Conservation (phyloP, 2,888 invertebrate species). For the Parasteatoda lunata region DNA sequence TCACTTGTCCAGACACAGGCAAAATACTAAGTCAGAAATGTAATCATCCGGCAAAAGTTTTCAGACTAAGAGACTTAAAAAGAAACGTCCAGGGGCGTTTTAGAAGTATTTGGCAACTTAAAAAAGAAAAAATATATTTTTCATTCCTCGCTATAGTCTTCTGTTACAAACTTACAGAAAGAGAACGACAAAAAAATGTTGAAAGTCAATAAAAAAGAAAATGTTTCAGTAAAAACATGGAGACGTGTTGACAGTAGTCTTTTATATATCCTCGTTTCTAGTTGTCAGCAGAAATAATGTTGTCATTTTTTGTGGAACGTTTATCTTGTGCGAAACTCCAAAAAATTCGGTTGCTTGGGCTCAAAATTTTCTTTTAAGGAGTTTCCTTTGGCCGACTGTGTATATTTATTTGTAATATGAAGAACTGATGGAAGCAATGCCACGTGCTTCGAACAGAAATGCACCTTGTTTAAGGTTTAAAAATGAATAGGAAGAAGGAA, state of each 20-base stretch:
- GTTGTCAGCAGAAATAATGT: constrained; percentile 61
- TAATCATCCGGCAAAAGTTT: constrained; percentile 47
- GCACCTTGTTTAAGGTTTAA: constrained; percentile 32
- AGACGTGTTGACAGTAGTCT: constrained; percentile 57
- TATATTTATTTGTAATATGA: not conserved
- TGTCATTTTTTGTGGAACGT: constrained; percentile 54
- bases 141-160: constrained; percentile 4
- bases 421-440: constrained; percentile 4
- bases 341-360: constrained; percentile 28
- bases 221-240: constrained; percentile 50
- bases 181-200: constrained; percentile 7
- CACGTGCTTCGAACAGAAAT: constrained; percentile 24
- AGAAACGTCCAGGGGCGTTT: not conserved
- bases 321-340: constrained; percentile 37
- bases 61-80: constrained; percentile 23
- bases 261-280: constrained; percentile 49
- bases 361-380: constrained; percentile 12
- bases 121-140: constrained; percentile 10
- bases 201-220: constrained; percentile 47
- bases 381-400: not conserved
- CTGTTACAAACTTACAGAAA: constrained; percentile 4
- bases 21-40: constrained; percentile 52
- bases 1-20: not conserved
- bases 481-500: constrained; percentile 9
- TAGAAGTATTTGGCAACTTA: constrained; percentile 32